phyloP scores from a whole-genome alignment of 2,113 vertebrate genomes.

The Pao palembangensis region DNA sequence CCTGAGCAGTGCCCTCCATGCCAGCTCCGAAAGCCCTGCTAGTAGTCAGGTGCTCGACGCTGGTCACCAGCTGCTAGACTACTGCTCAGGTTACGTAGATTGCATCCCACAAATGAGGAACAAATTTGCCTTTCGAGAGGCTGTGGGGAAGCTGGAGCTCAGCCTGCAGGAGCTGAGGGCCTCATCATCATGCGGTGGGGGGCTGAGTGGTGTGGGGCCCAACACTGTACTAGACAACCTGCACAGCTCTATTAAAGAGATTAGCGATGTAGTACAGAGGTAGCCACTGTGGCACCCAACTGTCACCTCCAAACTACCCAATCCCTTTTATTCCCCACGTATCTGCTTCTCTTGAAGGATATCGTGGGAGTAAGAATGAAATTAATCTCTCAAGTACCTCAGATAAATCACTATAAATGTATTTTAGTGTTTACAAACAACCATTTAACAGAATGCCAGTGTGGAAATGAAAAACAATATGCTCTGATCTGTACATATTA shows the following conservation, averaged over 20 bases:
- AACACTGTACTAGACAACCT: constrained; percentile 92
- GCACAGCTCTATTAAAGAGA: constrained; percentile 94
- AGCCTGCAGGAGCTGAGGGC: constrained; percentile 96
- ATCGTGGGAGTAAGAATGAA: constrained; percentile 48
- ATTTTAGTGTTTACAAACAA: constrained; percentile 74
- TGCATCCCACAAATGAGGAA: constrained; percentile 96
- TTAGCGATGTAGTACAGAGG: constrained; percentile 98
- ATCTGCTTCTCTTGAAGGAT: constrained; percentile 44
- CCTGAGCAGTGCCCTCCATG: constrained; percentile 83
- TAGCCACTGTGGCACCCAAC: constrained; percentile 81
- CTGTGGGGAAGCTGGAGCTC: constrained; percentile 94
- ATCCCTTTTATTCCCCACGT: constrained; percentile 34
- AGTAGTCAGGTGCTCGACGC: constrained; percentile 94
- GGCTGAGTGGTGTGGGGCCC: constrained; percentile 73
- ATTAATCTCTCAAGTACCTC: constrained; percentile 71
- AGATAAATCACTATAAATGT: constrained; percentile 66
- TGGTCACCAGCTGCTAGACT: constrained; percentile 94
- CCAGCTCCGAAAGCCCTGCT: constrained; percentile 80
- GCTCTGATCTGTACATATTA: constrained; percentile 68
- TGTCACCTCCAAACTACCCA: constrained; percentile 22
- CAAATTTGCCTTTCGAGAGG: constrained; percentile 98
- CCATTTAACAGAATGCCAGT: constrained; percentile 59
- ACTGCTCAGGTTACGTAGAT: constrained; percentile 98
- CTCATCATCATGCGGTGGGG: constrained; percentile 80
- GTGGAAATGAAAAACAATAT: constrained; percentile 64